These are phyloP conservation scores for Bombyx mori DNA, from an alignment of 1,140 invertebrate species.

Conservation along the genomic window DNA sequence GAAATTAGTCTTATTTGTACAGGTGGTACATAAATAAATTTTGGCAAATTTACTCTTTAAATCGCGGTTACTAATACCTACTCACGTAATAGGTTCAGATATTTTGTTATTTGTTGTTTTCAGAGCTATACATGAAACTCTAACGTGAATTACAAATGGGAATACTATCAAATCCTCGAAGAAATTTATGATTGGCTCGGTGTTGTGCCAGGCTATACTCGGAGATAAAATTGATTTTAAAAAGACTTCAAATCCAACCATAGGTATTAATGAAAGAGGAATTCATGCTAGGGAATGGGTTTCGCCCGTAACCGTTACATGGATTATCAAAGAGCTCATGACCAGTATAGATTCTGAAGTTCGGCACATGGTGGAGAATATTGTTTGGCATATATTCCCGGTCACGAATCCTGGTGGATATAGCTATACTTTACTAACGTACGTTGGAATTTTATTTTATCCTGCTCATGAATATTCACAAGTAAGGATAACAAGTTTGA, in stretches of 20 bases:
- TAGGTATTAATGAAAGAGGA: constrained; percentile 76
- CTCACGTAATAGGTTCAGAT: too few relatives aligned
- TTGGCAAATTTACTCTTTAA: too few relatives aligned
- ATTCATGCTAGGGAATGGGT: constrained; percentile 87
- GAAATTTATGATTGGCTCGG: constrained; percentile 70
- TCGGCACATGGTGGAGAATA: constrained; percentile 67
- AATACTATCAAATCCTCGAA: constrained; percentile 51
- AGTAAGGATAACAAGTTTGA: constrained; percentile 21
- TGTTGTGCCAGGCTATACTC: constrained; percentile 39
- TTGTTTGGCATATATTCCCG: constrained; percentile 80
- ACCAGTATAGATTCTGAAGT: constrained; percentile 66
- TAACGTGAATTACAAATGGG: constrained; percentile 58
- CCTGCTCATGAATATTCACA: constrained; percentile 6
- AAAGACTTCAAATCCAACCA: constrained; percentile 24
- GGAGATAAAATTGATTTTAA: constrained; percentile 52
- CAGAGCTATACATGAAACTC: too few relatives aligned
- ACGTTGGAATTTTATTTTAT: neutral
- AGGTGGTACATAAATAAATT: too few relatives aligned
- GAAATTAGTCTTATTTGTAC: too few relatives aligned
- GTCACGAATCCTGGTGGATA: constrained; percentile 86
- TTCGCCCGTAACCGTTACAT: constrained; percentile 81
- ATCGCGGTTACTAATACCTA: too few relatives aligned
- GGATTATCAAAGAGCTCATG: constrained; percentile 77
- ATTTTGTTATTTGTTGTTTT: too few relatives aligned
- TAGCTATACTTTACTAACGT: constrained; percentile 67